Evolutionary conservation across 2,113 vertebrate species (phyloP).

Genomic region (Sylvilagus bachmani): DNA sequence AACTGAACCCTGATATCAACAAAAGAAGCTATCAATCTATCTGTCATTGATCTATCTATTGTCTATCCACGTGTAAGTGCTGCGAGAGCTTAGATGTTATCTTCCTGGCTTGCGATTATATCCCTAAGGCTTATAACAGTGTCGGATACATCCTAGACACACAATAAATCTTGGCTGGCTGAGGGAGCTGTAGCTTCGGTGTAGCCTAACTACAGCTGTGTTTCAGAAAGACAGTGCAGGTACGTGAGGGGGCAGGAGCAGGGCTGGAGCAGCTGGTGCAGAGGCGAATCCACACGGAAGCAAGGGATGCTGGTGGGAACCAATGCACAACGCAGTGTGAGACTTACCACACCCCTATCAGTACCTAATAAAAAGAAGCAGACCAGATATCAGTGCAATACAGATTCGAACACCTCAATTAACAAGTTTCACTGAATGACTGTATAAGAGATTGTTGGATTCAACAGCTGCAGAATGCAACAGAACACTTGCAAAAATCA

Average conservation of each 20-base stretch:
- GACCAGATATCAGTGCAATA: not conserved
- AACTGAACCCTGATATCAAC: not conserved
- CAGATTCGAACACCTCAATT: not conserved
- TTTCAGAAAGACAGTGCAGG: not conserved
- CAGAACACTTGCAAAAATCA: not conserved
- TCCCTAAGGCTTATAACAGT: not conserved
- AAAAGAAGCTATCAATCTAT: not conserved
- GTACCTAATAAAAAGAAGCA: not conserved
- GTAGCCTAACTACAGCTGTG: not conserved
- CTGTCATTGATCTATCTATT: not conserved
- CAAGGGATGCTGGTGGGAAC: not conserved
- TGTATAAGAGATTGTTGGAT: not conserved
- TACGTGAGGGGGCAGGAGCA: not conserved
- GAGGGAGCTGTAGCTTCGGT: no score
- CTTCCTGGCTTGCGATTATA: not conserved
- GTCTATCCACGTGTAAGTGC: not conserved
- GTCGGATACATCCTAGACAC: not conserved
- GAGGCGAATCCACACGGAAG: rapidly evolving
- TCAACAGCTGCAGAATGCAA: not conserved
- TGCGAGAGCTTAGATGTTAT: not conserved
- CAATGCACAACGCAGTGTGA: not conserved
- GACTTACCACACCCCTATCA: not conserved
- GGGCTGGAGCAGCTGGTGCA: no score
- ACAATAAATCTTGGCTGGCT: not conserved
- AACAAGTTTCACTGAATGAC: not conserved